phyloP scores from a whole-genome alignment of 2,113 vertebrate genomes.

The Myotis lucifugus region DNA sequence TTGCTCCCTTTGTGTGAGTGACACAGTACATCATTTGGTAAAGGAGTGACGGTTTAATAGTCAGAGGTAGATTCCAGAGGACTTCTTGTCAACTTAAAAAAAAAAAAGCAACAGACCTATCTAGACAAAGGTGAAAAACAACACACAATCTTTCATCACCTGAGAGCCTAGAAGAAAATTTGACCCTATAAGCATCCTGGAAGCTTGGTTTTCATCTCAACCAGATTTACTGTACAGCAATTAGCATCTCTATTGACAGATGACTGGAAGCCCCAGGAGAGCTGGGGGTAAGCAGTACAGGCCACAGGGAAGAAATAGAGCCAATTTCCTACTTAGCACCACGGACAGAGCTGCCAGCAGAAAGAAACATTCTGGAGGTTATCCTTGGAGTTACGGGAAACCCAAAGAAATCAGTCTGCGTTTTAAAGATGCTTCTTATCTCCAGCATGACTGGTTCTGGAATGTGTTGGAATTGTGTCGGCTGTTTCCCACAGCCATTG shows the following conservation, averaged over 20 bases:
- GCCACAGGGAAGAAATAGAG: conserved; percentile 28
- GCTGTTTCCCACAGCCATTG: neutral
- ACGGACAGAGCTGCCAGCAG: conserved; percentile 74
- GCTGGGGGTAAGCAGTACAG: neutral
- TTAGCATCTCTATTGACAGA: conserved; percentile 32
- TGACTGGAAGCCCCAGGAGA: conserved; percentile 25
- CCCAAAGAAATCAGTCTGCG: neutral
- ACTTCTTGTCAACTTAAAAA: neutral
- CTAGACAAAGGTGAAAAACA: neutral
- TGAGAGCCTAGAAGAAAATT: conserved; percentile 34
- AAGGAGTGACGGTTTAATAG: neutral
- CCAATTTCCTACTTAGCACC: conserved; percentile 68
- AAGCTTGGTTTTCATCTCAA: conserved; percentile 35
- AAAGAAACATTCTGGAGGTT: conserved; percentile 1
- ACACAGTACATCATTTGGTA: neutral
- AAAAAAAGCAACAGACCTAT: neutral
- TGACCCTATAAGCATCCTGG: conserved; percentile 22
- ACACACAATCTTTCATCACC: conserved; percentile 5
- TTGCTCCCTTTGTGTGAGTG: neutral
- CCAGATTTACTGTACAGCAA: neutral
- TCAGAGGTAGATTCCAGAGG: neutral
- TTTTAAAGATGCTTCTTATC: neutral
- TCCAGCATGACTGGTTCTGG: neutral
- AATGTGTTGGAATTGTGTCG: neutral
- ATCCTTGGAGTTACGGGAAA: neutral